phyloP scores from a whole-genome alignment of 1,140 invertebrate species.

The Aphelenchoides avenae region DNA sequence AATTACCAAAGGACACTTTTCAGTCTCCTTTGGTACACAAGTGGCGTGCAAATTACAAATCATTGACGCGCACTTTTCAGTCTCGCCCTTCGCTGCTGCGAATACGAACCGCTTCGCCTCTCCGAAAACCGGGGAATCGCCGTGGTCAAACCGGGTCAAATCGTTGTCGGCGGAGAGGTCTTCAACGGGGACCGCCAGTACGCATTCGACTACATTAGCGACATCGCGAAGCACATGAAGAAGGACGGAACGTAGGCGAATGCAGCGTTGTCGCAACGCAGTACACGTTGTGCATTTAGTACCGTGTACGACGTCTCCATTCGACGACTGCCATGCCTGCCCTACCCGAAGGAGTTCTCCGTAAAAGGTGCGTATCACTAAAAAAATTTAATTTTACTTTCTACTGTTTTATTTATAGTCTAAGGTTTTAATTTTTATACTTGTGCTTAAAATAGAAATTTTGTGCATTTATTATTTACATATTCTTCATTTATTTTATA shows the following conservation, averaged over 20 bases:
- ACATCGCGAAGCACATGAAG: slow-evolving; percentile 36
- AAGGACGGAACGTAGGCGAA: too few species aligned
- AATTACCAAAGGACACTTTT: too few species aligned
- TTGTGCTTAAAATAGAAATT: too few species aligned
- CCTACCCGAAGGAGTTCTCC: slow-evolving; percentile 36
- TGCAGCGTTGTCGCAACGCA: too few species aligned
- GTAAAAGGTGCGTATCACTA: slow-evolving; percentile 26
- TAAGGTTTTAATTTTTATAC: too few species aligned
- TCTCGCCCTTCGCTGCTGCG: slow-evolving; percentile 41
- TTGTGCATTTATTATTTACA: too few species aligned
- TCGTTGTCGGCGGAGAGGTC: slow-evolving; percentile 48
- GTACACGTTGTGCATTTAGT: slow-evolving; percentile 2
- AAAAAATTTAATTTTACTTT: too few species aligned
- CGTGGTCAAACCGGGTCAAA: slow-evolving; percentile 39
- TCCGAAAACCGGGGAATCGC: slow-evolving; percentile 46
- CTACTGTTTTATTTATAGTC: too few species aligned
- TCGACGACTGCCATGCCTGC: slow-evolving; percentile 45
- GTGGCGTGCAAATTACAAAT: slow-evolving; percentile 7
- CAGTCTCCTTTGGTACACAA: too few species aligned
- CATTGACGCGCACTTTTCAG: too few species aligned
- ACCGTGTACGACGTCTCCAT: slow-evolving; percentile 50
- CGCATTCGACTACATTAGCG: slow-evolving; percentile 51
- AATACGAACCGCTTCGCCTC: slow-evolving; percentile 23
- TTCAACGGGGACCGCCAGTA: slow-evolving; percentile 33
- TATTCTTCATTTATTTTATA: too few species aligned